Conservation (phyloP, 2,888 invertebrate species). For the Pinctada fucata region DNA sequence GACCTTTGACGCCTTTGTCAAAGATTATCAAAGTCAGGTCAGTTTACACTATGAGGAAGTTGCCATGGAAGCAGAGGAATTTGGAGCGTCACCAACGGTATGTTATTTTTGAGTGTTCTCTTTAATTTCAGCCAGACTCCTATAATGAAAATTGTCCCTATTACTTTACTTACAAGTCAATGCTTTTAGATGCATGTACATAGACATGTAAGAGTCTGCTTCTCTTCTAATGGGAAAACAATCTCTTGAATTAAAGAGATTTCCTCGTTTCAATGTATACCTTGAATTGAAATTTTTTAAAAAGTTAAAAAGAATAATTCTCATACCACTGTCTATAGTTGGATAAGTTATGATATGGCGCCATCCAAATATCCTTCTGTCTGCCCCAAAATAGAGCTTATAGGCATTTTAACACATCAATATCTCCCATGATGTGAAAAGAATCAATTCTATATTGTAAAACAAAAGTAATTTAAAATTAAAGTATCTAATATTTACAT, state of each 20-base stretch:
- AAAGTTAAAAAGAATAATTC: too few relatives aligned
- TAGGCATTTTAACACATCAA: too few relatives aligned
- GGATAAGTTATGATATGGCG: too few relatives aligned
- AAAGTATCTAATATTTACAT: too few relatives aligned
- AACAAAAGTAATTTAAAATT: too few relatives aligned
- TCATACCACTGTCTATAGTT: too few relatives aligned
- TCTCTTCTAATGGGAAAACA: not conserved
- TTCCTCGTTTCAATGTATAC: too few relatives aligned
- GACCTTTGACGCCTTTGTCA: not conserved
- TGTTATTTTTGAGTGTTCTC: slow-evolving; percentile 18
- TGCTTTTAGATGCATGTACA: not conserved
- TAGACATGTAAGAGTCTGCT: not conserved
- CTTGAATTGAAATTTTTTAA: too few relatives aligned
- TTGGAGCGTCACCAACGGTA: slow-evolving; percentile 47
- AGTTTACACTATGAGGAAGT: slow-evolving; percentile 52
- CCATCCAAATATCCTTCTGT: too few relatives aligned
- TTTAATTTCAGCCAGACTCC: not conserved
- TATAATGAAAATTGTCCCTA: not conserved
- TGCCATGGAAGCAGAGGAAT: slow-evolving; percentile 45
- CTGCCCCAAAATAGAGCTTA: too few relatives aligned
- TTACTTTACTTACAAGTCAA: not conserved
- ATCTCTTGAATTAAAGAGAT: not conserved
- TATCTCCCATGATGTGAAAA: too few relatives aligned
- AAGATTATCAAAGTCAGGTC: slow-evolving; percentile 27
- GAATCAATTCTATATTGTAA: too few relatives aligned